Conservation (phyloP, 2,888 invertebrate species). For the Troides helena region DNA sequence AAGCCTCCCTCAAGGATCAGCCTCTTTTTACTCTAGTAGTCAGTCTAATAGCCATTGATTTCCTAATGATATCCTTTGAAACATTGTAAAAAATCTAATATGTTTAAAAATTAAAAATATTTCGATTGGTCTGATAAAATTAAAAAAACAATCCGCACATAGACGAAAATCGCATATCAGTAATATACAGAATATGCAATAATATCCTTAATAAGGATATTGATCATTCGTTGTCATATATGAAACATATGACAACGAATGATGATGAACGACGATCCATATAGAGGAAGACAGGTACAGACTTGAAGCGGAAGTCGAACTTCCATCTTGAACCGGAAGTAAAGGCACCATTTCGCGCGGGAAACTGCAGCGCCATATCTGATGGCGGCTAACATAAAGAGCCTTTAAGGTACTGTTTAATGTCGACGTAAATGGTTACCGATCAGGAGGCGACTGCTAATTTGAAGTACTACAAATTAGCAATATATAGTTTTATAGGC, state of each 20-base stretch:
- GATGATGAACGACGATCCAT: conserved; percentile 31
- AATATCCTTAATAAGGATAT: not conserved
- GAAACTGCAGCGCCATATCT: conserved; percentile 37
- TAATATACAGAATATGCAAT: too few relatives aligned
- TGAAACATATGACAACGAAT: conserved; percentile 24
- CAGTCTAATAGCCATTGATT: too few relatives aligned
- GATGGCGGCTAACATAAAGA: conserved; percentile 26
- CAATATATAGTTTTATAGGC: conserved; percentile 1
- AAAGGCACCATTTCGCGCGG: conserved; percentile 33
- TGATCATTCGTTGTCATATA: conserved; percentile 2
- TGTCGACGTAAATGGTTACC: conserved; percentile 5
- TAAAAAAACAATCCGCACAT: too few relatives aligned
- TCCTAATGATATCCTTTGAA: too few relatives aligned
- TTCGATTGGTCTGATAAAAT: too few relatives aligned
- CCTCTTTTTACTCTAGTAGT: too few relatives aligned
- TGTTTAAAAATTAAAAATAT: too few relatives aligned
- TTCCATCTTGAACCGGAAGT: conserved; percentile 36
- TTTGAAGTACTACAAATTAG: conserved; percentile 1
- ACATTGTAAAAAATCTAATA: too few relatives aligned
- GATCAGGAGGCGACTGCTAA: conserved; percentile 9
- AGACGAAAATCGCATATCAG: too few relatives aligned
- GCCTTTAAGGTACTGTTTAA: conserved; percentile 21
- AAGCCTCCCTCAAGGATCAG: too few relatives aligned
- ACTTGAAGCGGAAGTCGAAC: conserved; percentile 33
- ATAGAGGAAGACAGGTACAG: conserved; percentile 30